Percentiles rank a stretch among this genome's conserved stretches.
Conservation (phyloP, 2,113 vertebrate genomes). For the Hypomesus transpacificus region DNA sequence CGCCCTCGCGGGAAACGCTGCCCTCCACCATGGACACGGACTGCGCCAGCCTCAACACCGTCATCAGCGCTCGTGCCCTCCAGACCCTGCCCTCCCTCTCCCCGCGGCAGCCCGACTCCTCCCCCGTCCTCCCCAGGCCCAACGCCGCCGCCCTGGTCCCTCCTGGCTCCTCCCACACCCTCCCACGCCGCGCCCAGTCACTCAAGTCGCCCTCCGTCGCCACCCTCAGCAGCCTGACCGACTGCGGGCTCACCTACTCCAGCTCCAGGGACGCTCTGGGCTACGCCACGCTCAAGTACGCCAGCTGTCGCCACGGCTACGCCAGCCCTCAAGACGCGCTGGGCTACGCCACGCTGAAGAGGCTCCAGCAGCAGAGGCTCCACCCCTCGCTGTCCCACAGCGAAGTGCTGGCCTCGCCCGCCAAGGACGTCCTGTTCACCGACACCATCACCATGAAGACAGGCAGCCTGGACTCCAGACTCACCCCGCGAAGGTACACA, state of each 20-base stretch:
- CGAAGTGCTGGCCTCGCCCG: constrained; percentile 83
- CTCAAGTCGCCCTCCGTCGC: constrained; percentile 80
- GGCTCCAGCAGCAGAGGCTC: constrained; percentile 83
- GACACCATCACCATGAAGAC: constrained; percentile 88
- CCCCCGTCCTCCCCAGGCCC: constrained; percentile 79
- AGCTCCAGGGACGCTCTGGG: constrained; percentile 83
- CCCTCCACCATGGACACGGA: constrained; percentile 77
- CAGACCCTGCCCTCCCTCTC: constrained; percentile 72
- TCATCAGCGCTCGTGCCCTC: constrained; percentile 79
- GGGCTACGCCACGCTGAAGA: constrained; percentile 82
- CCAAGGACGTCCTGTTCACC: constrained; percentile 85
- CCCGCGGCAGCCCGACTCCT: constrained; percentile 73
- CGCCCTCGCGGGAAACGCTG: constrained; percentile 79
- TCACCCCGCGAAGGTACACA: constrained; percentile 80
- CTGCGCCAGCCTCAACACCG: constrained; percentile 81
- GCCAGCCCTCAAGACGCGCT: constrained; percentile 83
- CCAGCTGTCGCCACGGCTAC: constrained; percentile 44
- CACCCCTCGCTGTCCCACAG: constrained; percentile 83
- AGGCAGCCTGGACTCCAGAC: constrained; percentile 79
- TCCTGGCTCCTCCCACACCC: constrained; percentile 80
- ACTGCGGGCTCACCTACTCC: constrained; percentile 82
- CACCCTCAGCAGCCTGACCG: constrained; percentile 79
- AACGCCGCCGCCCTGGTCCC: constrained; percentile 78
- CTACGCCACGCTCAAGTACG: constrained; percentile 73
- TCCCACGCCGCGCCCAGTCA: constrained; percentile 82